Evolutionary conservation across 2,888 invertebrate genomes (phyloP).

Genomic region (Gnatocerus cornutus): DNA sequence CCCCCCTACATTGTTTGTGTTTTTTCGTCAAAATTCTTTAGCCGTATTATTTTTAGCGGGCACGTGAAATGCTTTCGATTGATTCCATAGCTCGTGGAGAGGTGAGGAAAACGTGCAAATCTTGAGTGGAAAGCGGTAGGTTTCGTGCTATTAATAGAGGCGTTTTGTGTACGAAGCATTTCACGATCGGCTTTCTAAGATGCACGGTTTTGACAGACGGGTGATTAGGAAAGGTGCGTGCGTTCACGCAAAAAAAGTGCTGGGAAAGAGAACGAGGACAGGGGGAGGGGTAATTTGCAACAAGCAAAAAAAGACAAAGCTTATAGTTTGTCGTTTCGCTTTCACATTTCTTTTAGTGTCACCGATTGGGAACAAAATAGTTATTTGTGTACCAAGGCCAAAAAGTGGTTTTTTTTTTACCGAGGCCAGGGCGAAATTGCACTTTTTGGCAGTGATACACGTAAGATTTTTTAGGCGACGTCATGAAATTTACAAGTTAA

Average conservation of each 20-base stretch:
- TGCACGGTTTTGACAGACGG: conserved; percentile 11
- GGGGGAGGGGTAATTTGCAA: too few relatives aligned
- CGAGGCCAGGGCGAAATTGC: too few relatives aligned
- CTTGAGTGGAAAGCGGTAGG: conserved; percentile 28
- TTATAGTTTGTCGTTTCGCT: too few relatives aligned
- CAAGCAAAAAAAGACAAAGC: too few relatives aligned
- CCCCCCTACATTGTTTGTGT: neutral
- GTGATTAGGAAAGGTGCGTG: conserved; percentile 2
- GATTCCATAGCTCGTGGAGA: conserved; percentile 10
- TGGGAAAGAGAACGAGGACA: neutral
- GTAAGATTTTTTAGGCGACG: too few relatives aligned
- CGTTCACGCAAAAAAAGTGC: conserved; percentile 3
- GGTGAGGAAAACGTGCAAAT: conserved; percentile 33
- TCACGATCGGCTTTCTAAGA: conserved; percentile 12
- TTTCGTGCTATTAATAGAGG: conserved; percentile 18
- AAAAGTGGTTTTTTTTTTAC: too few relatives aligned
- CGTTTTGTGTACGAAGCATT: conserved; percentile 21
- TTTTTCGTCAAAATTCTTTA: conserved; percentile 5
- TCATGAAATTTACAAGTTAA: too few relatives aligned
- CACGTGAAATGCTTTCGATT: conserved; percentile 42
- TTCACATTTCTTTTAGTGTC: too few relatives aligned
- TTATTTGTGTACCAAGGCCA: too few relatives aligned
- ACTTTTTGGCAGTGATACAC: too few relatives aligned
- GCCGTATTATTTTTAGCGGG: conserved; percentile 13
- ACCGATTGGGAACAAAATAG: too few relatives aligned